These are phyloP conservation scores for Dipodomys ordii DNA, from an alignment of 2,113 vertebrate genomes.

Conservation along the genomic window DNA sequence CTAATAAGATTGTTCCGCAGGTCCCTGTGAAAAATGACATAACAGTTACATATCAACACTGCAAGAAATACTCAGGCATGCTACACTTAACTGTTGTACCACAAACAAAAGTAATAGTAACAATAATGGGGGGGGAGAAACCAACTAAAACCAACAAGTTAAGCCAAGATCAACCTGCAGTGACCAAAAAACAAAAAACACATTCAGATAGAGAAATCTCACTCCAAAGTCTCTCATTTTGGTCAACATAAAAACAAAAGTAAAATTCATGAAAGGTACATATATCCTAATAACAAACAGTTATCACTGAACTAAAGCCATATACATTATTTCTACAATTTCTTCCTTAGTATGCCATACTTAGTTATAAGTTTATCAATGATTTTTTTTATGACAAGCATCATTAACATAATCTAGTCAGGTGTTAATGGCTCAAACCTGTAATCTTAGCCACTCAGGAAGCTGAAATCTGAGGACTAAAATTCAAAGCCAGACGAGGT, in stretches of 20 bases:
- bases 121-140: background rate
- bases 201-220: background rate
- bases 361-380: background rate
- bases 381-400: background rate
- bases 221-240: background rate
- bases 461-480: no score
- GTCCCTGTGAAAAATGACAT: constrained; percentile 88
- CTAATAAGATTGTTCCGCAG: constrained; percentile 97
- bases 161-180: background rate
- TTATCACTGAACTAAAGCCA: background rate
- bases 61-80: background rate
- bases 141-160: background rate
- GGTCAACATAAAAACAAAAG: background rate
- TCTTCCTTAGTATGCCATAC: background rate
- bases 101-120: background rate
- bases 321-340: background rate
- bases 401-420: background rate
- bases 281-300: background rate
- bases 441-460: no score
- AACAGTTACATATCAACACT: constrained; percentile 53
- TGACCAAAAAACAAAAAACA: background rate
- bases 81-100: background rate
- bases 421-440: no score
- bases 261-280: background rate
- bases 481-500: no score